Conservation (phyloP, 2,888 invertebrate species). For the Abscondita cerata region DNA sequence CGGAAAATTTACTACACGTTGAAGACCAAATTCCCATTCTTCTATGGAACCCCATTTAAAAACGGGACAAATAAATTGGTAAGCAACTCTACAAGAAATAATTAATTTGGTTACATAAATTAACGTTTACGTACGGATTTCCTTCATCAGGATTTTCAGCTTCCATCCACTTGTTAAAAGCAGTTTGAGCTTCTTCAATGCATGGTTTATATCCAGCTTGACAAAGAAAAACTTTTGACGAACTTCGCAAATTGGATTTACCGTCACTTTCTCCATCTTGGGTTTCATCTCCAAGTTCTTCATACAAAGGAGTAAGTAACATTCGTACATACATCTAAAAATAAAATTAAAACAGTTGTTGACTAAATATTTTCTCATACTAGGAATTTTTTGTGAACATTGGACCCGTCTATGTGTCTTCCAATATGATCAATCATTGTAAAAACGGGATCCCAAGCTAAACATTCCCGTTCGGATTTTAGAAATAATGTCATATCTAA, state of each 20-base stretch:
- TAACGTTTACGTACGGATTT: slow-evolving; percentile 67
- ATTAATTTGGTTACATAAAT: neutral
- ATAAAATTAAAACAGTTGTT: neutral
- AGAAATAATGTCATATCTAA: slow-evolving; percentile 82
- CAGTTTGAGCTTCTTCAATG: slow-evolving; percentile 74
- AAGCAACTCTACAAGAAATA: slow-evolving; percentile 67
- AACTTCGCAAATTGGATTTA: slow-evolving; percentile 70
- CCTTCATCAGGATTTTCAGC: slow-evolving; percentile 77
- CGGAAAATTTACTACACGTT: slow-evolving; percentile 79
- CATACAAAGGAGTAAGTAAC: slow-evolving; percentile 74
- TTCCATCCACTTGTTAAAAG: slow-evolving; percentile 78
- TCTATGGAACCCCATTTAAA: slow-evolving; percentile 81
- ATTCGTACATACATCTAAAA: slow-evolving; percentile 72
- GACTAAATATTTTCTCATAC: slow-evolving; percentile 56
- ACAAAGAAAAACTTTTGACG: slow-evolving; percentile 76
- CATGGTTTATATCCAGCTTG: slow-evolving; percentile 80
- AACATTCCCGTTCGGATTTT: slow-evolving; percentile 73
- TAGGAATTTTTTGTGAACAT: slow-evolving; percentile 74
- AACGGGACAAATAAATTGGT: slow-evolving; percentile 80
- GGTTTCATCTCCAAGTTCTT: slow-evolving; percentile 66
- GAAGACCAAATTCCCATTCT: slow-evolving; percentile 84
- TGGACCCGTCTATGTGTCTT: slow-evolving; percentile 72
- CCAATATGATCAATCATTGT: slow-evolving; percentile 84
- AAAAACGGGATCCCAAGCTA: slow-evolving; percentile 85
- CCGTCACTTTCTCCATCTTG: slow-evolving; percentile 69